Evolutionary conservation across 1,140 invertebrate species (phyloP).

Genomic region (Meteorus sp.): DNA sequence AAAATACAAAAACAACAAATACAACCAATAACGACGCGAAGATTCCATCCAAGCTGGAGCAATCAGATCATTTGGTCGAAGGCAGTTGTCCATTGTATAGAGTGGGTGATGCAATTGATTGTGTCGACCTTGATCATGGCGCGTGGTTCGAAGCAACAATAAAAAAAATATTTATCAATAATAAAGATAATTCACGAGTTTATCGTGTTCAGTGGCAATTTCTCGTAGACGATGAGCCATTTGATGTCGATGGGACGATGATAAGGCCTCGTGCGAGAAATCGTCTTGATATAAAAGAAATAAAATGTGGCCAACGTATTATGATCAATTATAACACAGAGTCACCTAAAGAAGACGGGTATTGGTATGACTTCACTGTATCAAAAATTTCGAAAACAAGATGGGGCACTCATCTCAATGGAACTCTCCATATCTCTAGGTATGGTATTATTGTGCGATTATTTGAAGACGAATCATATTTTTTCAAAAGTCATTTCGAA

Average conservation of each 20-base stretch:
- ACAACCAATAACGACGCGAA: conserved; percentile 5
- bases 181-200: conserved; percentile 41
- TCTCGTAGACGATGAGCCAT: conserved; percentile 53
- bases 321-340: conserved; percentile 81
- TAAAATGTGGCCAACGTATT: conserved; percentile 66
- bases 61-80: conserved; percentile 46
- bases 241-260: conserved; percentile 60
- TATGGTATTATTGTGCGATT: conserved; percentile 24
- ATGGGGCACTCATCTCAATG: conserved; percentile 39
- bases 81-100: conserved; percentile 63
- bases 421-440: conserved; percentile 46
- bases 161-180: conserved; percentile 46
- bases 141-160: conserved; percentile 71
- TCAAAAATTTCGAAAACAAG: conserved; percentile 43
- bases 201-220: conserved; percentile 59
- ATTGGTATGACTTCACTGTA: conserved; percentile 74
- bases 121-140: conserved; percentile 59
- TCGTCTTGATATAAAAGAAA: conserved; percentile 60
- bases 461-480: not conserved
- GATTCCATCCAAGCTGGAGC: conserved; percentile 10
- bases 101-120: conserved; percentile 74
- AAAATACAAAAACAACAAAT: conserved; percentile 29
- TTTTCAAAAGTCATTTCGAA: not conserved
- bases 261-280: conserved; percentile 70
- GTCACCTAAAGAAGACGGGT: conserved; percentile 67